Base-by-base conservation (phyloP, 2,888 invertebrate species). In the Icerya purchasi region DNA sequence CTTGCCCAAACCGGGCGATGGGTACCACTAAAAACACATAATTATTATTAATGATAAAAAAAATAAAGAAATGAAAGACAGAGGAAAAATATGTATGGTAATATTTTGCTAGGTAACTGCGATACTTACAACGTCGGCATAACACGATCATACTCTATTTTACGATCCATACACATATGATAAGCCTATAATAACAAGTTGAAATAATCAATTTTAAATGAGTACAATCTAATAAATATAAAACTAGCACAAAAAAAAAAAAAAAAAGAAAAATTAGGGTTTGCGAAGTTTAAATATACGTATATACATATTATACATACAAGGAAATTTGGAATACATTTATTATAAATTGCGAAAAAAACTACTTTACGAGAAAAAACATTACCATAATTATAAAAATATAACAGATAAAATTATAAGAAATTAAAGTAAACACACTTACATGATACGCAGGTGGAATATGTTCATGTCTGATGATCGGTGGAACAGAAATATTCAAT, bases 1-100 rank as follows among this genome's bases (percentile, higher is more conserved):
- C 76, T 73, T 1, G 86, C 81, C 81, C 87, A 86, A 23, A 85
- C 72, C 2, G 86, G 84, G 64, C 89, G 77, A 70, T 87, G 88
- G n/a, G 79, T 72, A 19, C 89, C 89, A 71, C 87, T 87, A 67
- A n/a, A 74, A 69, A 62, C 61, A 51, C 61, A 64, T 52, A 58
- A 57, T 61, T 21, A 50, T 50, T 54, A 59, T 24, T 52, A 56
- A 21, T 18, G 56, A n/a, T 22, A n/a, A 19, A 52, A 1, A 58
- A 36, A 18, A 20, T 20, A 22, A 8, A n/a, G 36, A 24, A 22
- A 58, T 25, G 23, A 20, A 54, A 14, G 20, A 19, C 20, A 50
- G n/a, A 8, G 50, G 49, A 25, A 21, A 56, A 2, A 19, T 50
- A 5, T n/a, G 3, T 61, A 51, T 18, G 25, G n/a, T 49, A 51